Base-by-base conservation (phyloP, 2,888 invertebrate genomes). In the Agapostemon virescens region DNA sequence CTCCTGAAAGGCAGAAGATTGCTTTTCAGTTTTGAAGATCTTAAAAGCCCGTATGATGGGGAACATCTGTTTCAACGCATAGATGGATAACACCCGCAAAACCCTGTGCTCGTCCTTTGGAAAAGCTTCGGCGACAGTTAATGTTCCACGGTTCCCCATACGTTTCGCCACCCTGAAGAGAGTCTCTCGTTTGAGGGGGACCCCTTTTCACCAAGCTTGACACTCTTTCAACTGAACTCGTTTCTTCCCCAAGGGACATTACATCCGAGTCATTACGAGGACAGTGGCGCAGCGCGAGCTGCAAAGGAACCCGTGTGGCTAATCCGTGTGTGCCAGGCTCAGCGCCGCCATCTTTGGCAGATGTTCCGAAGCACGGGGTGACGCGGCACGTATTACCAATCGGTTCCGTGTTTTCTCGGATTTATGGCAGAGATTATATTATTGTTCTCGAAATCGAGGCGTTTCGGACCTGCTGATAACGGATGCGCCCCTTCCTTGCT, bases 191-290 rank as follows among this genome's bases (percentile, higher is more conserved):
- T 64, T 38, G 40, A 64, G 13, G 45, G 45, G 38, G 45, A 49
- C 52, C 52, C 26, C 38, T 61, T 61, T 55, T 55, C 55, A 55
- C 55, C 55, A 6, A 55, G 55, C 55, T 26, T 26, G 55, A 55
- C 73, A 73, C 66, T 66, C 66, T 73, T 73, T 66, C 73, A 66
- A 52, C 52, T 52, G 36, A 40, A 61, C 70, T 61, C 58, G 40
- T 61, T n/a, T 42, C 30, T n/a, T 66, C 36, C 73, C 66, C 52
- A 38, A 49, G 55, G 55, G 49, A 36, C 17, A 26, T 26, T 64
- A 49, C 33, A 45, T 63, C 63, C 45, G 23, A 49, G 45, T 72
- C 63, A 64, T 72, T 72, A 72, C 36, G 63, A 23, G 13, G 38
- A 38, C 38, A 55, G 52, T 52, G 55, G 11, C 7, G 55, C 13